phyloP scores from a whole-genome alignment of 2,888 invertebrate species.

The Zootermopsis nevadensis region DNA sequence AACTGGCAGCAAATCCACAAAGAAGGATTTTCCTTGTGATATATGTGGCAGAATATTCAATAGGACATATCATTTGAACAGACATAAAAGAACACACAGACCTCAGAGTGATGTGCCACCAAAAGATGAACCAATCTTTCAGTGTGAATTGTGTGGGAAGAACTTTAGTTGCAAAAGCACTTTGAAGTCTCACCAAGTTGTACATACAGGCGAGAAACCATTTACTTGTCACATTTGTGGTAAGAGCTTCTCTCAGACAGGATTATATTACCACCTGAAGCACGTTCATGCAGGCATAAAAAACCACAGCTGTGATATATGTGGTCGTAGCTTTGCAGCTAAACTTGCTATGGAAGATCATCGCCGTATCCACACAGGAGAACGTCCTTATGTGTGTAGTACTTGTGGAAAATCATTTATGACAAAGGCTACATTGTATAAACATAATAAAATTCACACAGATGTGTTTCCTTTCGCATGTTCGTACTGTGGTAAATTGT shows the following conservation, averaged over 20 bases:
- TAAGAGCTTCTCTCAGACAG: conserved; percentile 74
- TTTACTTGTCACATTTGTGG: conserved; percentile 76
- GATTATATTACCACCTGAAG: conserved; percentile 67
- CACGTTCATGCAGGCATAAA: conserved; percentile 65
- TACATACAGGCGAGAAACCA: conserved; percentile 70
- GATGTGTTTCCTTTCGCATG: conserved; percentile 70
- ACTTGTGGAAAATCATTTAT: conserved; percentile 69
- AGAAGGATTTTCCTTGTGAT: conserved; percentile 26
- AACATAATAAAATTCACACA: conserved; percentile 71
- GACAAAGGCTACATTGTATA: conserved; percentile 74
- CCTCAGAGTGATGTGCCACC: conserved; percentile 22
- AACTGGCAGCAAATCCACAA: not conserved
- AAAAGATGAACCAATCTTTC: conserved; percentile 38
- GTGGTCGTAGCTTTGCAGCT: conserved; percentile 66
- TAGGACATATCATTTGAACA: conserved; percentile 41
- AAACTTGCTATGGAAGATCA: conserved; percentile 64
- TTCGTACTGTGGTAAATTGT: conserved; percentile 68
- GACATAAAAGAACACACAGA: conserved; percentile 40
- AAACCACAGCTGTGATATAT: conserved; percentile 66
- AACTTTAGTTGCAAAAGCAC: conserved; percentile 44
- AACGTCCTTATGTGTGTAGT: conserved; percentile 62
- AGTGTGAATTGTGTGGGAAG: conserved; percentile 42
- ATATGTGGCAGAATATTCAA: conserved; percentile 41
- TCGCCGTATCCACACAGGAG: conserved; percentile 61
- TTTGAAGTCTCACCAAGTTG: conserved; percentile 62